Conservation (phyloP, 2,888 invertebrate genomes). For the Dilophus febrilis region DNA sequence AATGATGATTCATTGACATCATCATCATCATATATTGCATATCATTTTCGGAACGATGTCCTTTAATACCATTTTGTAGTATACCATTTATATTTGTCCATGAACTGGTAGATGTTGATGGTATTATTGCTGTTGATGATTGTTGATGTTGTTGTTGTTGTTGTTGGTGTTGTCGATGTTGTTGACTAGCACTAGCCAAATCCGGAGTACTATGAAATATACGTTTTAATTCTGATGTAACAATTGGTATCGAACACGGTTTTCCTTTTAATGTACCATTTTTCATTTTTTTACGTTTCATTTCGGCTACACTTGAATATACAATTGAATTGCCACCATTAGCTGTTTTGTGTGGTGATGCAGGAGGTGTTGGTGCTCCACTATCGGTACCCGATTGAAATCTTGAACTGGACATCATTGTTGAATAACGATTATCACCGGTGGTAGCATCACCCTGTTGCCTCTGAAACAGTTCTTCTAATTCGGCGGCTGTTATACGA, state of each 20-base stretch:
- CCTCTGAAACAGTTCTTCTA: constrained; percentile 82
- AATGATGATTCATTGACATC: constrained; percentile 30
- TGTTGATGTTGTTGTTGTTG: constrained; percentile 23
- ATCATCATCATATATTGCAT: constrained; percentile 28
- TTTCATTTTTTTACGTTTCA: constrained; percentile 58
- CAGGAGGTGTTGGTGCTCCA: constrained; percentile 42
- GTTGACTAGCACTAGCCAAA: constrained; percentile 32
- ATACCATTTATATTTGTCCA: constrained; percentile 19
- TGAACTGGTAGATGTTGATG: constrained; percentile 22
- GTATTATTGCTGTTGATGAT: constrained; percentile 3
- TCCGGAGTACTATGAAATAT: constrained; percentile 87
- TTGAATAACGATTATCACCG: constrained; percentile 29
- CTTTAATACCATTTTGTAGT: constrained; percentile 26
- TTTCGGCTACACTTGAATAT: constrained; percentile 87
- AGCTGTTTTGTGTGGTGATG: constrained; percentile 42
- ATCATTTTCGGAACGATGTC: constrained; percentile 56
- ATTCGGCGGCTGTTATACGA: constrained; percentile 77
- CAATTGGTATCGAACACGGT: constrained; percentile 27
- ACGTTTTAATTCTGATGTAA: constrained; percentile 41
- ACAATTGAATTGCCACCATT: constrained; percentile 36
- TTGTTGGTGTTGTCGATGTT: constrained; percentile 6
- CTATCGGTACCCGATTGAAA: constrained; percentile 45
- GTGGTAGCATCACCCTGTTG: constrained; percentile 49
- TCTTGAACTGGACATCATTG: constrained; percentile 57
- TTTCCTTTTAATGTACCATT: constrained; percentile 28